Base-by-base conservation (phyloP, 2,888 invertebrate species). In the Salpingus planirostris region DNA sequence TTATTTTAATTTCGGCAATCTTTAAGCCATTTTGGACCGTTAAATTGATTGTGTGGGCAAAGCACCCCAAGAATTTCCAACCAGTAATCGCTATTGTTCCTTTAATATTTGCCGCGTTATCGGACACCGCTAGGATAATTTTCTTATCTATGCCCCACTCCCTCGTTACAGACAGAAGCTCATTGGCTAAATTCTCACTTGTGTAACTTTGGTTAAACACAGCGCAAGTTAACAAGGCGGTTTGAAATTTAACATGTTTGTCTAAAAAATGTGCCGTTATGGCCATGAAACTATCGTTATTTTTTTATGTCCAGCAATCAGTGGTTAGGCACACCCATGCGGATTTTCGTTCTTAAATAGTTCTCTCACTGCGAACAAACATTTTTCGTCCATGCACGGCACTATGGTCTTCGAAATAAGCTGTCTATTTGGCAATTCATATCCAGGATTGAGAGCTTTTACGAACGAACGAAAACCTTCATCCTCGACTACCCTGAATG, bases 21-120 rank as follows among this genome's bases (percentile, higher is more conserved):
- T 36, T 36, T 8, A 52, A 35, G 25, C 36, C 39, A 29, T 38
- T 30, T 41, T 48, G 46, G 15, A 52, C 48, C 27, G 50, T 35
- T 22, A 55, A 36, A 40, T 53, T 55, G 21, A 55, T 26, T 18
- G 36, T 45, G 33, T 55, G 52, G 13, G 54, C 54, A 31, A 49
- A 54, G 39, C 52, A 55, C 13, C 43, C 42, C 14, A 52, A 27
- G 40, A 44, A 44, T 10, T 29, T 35, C 49, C 51, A 50, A 7
- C 29, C 27, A 14, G 40, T 31, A 8, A 8, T 8, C 18, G 18
- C 18, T 33, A 46, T 37, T 30, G 47, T 46, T 21, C 44, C 47
- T 24, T 38, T 43, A 15, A 47, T 42, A 41, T 54, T 54, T 24
- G 45, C 43, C 14, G 54, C 50, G 35, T 52, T 52, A 33, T 55